Conservation (phyloP, 2,113 vertebrate genomes). For the Hymenochirus boettgeri region DNA sequence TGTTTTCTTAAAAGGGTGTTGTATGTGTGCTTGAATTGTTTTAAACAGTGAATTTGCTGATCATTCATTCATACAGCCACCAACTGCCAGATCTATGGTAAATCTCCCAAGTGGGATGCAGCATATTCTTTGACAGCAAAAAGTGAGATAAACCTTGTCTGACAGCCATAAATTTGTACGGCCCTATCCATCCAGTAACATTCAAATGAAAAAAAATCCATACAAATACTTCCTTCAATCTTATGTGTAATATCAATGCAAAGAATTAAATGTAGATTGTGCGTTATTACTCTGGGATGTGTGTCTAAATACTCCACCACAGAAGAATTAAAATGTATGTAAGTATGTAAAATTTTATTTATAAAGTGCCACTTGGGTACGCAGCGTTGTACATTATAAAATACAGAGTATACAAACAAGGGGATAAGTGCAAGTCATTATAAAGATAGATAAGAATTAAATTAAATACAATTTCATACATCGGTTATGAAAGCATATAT, state of each 20-base stretch:
- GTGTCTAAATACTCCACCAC: too few species aligned
- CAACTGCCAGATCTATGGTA: conserved; percentile 1
- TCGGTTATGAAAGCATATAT: too few species aligned
- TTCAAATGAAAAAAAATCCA: conserved; percentile 4
- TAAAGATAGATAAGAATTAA: too few species aligned
- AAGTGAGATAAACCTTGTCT: conserved; percentile 6
- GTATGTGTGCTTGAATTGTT: conserved; percentile 33
- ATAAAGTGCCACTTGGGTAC: too few species aligned
- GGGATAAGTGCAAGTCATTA: too few species aligned
- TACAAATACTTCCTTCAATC: not conserved
- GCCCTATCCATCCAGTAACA: not conserved
- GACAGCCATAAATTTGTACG: conserved; percentile 19
- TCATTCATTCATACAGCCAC: conserved; percentile 2
- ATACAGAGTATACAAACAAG: too few species aligned
- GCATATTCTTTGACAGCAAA: conserved; percentile 24
- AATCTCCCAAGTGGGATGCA: conserved; percentile 22
- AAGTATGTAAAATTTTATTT: too few species aligned
- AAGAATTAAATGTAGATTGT: not conserved
- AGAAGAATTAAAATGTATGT: too few species aligned
- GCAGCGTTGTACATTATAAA: too few species aligned
- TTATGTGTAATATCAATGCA: fast-evolving
- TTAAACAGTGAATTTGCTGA: conserved; percentile 13
- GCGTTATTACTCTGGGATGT: not conserved
- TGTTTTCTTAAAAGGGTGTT: conserved; percentile 31
- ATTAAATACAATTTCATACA: too few species aligned